Percentiles rank a stretch among this genome's conserved stretches.
Evolutionary conservation across 2,888 invertebrate species (phyloP).

Genomic region (Apamea monoglypha): DNA sequence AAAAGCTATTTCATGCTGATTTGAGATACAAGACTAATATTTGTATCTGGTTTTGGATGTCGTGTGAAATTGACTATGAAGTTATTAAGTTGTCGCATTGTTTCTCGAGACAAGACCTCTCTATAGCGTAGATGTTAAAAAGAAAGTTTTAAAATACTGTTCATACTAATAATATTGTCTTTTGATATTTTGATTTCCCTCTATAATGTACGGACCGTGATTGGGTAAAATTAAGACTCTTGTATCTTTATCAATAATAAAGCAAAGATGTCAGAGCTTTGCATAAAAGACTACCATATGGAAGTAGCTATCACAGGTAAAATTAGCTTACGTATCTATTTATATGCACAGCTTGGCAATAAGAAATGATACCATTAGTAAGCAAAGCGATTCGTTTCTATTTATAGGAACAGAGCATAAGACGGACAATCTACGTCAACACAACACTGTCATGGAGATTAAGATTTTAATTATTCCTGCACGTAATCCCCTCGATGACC

Average conservation of each 20-base stretch:
- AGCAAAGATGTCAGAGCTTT: neutral
- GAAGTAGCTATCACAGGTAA: neutral
- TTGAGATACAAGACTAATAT: constrained; percentile 24
- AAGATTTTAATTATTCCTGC: constrained; percentile 1
- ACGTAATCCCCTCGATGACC: neutral
- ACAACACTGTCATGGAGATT: neutral
- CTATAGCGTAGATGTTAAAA: neutral
- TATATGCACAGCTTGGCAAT: neutral
- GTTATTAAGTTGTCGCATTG: neutral
- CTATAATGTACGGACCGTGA: neutral
- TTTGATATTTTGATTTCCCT: neutral
- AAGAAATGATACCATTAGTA: neutral
- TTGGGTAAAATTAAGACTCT: neutral
- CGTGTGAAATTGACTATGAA: constrained; percentile 14
- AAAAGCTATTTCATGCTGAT: constrained; percentile 43
- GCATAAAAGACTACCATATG: neutral
- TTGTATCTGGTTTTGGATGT: constrained; percentile 29
- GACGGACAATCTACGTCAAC: neutral
- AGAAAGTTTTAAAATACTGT: neutral
- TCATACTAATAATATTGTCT: neutral
- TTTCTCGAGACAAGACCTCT: neutral
- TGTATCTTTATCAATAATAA: neutral
- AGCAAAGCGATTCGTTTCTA: neutral
- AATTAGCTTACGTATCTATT: neutral
- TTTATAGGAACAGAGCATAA: neutral